Percentiles rank a stretch among this genome's conserved stretches.
phyloP scores from a whole-genome alignment of 2,797 vertebrate genomes.

The Enteromius viviparus region DNA sequence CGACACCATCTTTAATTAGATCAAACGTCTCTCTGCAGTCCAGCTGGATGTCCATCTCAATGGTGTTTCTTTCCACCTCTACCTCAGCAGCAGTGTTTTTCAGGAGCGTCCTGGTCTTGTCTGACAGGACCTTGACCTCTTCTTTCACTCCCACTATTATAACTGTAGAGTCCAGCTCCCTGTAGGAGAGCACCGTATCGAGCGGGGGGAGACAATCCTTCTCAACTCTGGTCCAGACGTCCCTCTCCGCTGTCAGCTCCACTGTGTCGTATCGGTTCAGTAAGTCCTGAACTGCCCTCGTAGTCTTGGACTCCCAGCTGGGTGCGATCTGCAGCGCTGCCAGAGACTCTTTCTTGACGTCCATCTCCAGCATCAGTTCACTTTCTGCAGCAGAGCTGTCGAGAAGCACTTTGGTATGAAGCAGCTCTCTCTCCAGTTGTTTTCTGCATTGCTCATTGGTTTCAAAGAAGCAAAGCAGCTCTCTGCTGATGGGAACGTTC shows the following conservation, averaged over 20 bases:
- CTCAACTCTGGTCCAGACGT: conserved; percentile 62
- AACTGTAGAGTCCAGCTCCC: conserved; percentile 41
- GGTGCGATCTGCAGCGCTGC: conserved; percentile 54
- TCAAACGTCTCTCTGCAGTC: conserved; percentile 57
- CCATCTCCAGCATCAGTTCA: conserved; percentile 55
- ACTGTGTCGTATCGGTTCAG: conserved; percentile 48
- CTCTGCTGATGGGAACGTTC: conserved; percentile 44
- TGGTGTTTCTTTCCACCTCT: conserved; percentile 58
- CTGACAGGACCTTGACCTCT: conserved; percentile 24
- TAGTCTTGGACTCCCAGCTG: conserved; percentile 58
- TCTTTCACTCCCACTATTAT: conserved; percentile 58
- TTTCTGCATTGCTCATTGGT: conserved; percentile 40
- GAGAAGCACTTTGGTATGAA: conserved; percentile 54
- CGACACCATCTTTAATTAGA: conserved; percentile 55
- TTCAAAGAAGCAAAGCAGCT: conserved; percentile 52
- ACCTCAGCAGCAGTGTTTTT: conserved; percentile 53
- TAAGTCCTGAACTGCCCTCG: conserved; percentile 46
- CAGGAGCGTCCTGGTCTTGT: conserved; percentile 51
- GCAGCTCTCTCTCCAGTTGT: conserved; percentile 47
- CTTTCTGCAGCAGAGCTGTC: conserved; percentile 14
- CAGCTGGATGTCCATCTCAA: conserved; percentile 56
- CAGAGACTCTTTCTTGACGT: conserved; percentile 58
- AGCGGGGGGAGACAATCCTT: conserved; percentile 17
- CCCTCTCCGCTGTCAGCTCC: conserved; percentile 45
- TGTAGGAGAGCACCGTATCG: conserved; percentile 49